A percentile compares a stretch with the other conserved stretches of the same genome.
Conservation (phyloP, 2,888 invertebrate species). For the Malacosoma neustria region DNA sequence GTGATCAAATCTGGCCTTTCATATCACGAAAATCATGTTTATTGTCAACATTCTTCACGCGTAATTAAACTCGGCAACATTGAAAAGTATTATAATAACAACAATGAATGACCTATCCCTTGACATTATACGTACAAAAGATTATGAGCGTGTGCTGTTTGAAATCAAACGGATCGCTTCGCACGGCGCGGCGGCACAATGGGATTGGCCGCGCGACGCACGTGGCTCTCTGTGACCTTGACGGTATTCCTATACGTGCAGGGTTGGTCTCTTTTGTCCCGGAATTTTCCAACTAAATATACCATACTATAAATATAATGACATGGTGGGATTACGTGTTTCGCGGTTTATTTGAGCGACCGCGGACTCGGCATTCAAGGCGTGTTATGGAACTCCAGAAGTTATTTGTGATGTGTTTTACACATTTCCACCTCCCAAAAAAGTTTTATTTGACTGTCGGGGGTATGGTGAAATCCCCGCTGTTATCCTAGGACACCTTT, state of each 20-base stretch:
- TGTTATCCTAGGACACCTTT: too few relatives aligned
- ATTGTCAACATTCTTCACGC: neutral
- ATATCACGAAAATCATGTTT: neutral
- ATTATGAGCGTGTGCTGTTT: conserved; percentile 15
- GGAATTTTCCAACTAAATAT: too few relatives aligned
- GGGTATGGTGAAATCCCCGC: too few relatives aligned
- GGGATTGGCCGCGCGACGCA: conserved; percentile 26
- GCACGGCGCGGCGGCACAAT: conserved; percentile 31
- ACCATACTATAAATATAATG: too few relatives aligned
- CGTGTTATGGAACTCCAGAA: too few relatives aligned
- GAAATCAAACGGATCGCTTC: conserved; percentile 21
- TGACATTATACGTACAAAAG: neutral
- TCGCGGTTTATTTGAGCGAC: too few relatives aligned
- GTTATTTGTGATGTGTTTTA: too few relatives aligned
- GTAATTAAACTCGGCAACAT: neutral
- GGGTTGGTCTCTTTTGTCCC: neutral
- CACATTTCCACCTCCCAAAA: too few relatives aligned
- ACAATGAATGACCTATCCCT: neutral
- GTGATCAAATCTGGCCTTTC: neutral
- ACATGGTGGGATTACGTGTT: too few relatives aligned
- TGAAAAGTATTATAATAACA: neutral
- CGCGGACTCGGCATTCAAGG: too few relatives aligned
- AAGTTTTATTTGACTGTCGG: too few relatives aligned
- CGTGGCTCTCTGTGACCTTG: conserved; percentile 25
- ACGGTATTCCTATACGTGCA: neutral